Percentiles rank a stretch among this genome's conserved stretches.
Conservation (phyloP, 92 coral and sea anemone genomes). For the Muricea muricata region DNA sequence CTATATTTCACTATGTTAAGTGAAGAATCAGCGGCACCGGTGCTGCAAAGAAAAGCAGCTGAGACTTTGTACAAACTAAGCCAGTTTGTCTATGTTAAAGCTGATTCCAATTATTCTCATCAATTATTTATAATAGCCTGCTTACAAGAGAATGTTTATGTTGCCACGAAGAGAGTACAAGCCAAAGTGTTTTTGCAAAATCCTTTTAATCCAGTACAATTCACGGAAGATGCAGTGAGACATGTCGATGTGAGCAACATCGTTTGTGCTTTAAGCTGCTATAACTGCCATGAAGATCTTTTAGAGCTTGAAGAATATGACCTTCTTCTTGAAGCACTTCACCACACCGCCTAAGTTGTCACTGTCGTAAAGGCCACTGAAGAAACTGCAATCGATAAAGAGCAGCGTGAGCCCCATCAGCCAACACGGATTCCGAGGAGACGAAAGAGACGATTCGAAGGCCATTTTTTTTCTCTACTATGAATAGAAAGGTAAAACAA, state of each 20-base stretch:
- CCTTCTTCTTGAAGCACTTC: conserved; percentile 74
- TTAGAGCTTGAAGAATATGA: conserved; percentile 64
- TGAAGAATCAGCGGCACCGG: conserved; percentile 59
- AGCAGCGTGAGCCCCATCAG: conserved; percentile 56
- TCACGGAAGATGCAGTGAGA: conserved; percentile 70
- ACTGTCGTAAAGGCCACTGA: conserved; percentile 69
- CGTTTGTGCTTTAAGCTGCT: conserved; percentile 67
- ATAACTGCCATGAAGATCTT: conserved; percentile 61
- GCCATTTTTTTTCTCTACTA: conserved; percentile 70
- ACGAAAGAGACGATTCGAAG: conserved; percentile 69
- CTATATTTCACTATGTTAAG: conserved; percentile 55
- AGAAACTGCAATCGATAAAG: conserved; percentile 59
- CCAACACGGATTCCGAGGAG: conserved; percentile 67
- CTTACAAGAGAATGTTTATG: conserved; percentile 68
- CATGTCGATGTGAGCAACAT: conserved; percentile 65
- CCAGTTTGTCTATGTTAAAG: conserved; percentile 69
- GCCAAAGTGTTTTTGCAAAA: conserved; percentile 67
- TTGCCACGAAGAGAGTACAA: conserved; percentile 53
- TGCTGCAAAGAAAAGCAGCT: conserved; percentile 42
- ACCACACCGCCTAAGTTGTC: conserved; percentile 68
- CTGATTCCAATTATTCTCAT: conserved; percentile 53
- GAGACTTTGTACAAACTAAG: conserved; percentile 51
- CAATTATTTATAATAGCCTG: conserved; percentile 60
- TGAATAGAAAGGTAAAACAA: conserved; percentile 54
- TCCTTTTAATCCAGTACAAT: conserved; percentile 71